These are phyloP conservation scores for Gasterosteus aculeatus DNA, from an alignment of 2,113 vertebrate species.

Conservation along the genomic window DNA sequence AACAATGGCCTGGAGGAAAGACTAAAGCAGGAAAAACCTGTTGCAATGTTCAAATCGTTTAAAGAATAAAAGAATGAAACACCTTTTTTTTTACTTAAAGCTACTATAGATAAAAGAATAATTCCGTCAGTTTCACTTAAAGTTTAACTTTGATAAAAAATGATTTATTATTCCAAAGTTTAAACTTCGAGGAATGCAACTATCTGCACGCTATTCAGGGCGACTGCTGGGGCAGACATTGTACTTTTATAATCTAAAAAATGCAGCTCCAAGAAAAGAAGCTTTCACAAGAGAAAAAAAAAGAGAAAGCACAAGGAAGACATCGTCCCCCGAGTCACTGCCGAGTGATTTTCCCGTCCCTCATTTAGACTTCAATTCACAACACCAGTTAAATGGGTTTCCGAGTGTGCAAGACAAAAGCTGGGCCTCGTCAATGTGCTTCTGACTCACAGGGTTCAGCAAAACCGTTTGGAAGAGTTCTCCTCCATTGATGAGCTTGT, in stretches of 20 bases:
- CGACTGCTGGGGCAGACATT: not conserved
- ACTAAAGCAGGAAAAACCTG: not conserved
- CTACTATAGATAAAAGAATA: not conserved
- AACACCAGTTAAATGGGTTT: constrained; percentile 33
- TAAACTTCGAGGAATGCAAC: not conserved
- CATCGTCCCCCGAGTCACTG: constrained; percentile 37
- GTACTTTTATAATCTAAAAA: constrained; percentile 10
- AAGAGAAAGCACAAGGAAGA: not conserved
- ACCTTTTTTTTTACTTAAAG: not conserved
- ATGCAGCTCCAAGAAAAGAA: constrained; percentile 23
- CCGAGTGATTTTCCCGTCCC: constrained; percentile 33
- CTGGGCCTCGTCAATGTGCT: constrained; percentile 2
- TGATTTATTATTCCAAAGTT: not conserved
- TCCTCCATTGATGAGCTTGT: constrained; percentile 97
- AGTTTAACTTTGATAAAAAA: not conserved
- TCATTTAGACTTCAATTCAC: constrained; percentile 49
- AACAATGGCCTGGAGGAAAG: not conserved
- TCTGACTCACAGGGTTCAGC: constrained; percentile 91
- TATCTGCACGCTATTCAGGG: not conserved
- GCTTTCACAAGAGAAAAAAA: constrained; percentile 27
- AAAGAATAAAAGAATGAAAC: not conserved
- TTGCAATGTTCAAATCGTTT: constrained; percentile 5
- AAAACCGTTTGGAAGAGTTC: constrained; percentile 97
- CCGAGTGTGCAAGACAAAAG: constrained; percentile 37
- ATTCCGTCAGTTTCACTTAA: not conserved